A percentile compares a stretch with the other conserved stretches of the same genome.
Conservation (phyloP, 2,113 vertebrate species). For the Rhodinocichla rosea region DNA sequence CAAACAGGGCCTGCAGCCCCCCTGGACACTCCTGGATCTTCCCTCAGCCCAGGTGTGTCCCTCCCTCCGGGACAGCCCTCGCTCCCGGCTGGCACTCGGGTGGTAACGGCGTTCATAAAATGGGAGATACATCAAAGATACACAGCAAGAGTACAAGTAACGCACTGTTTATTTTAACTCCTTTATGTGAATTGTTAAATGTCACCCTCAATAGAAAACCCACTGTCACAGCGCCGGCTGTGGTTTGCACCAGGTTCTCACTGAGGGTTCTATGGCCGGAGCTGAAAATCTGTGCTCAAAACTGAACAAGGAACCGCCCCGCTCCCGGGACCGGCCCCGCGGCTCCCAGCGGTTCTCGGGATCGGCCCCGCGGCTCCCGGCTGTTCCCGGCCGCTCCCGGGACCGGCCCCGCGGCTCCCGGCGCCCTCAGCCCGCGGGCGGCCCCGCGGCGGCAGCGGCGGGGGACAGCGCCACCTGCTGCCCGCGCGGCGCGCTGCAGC, state of each 20-base stretch:
- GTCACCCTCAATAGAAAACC: not conserved
- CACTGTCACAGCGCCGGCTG: not conserved
- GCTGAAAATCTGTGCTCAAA: not conserved
- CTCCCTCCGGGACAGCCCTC: not conserved
- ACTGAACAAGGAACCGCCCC: too few species aligned
- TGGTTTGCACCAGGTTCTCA: not conserved
- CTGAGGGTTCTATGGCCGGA: fast-evolving
- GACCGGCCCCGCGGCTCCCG: too few species aligned
- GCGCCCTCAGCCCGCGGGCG: not conserved
- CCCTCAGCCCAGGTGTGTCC: not conserved
- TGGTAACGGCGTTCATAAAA: too few species aligned
- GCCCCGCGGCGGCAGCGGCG: not conserved
- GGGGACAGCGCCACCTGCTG: conserved; percentile 58
- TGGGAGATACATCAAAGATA: fast-evolving
- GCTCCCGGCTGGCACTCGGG: fast-evolving
- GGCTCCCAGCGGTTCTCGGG: too few species aligned
- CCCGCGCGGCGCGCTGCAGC: not conserved
- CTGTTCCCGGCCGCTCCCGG: too few species aligned
- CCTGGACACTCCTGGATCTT: fast-evolving
- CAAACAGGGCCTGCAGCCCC: not conserved
- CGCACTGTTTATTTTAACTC: not conserved
- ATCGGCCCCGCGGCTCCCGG: too few species aligned
- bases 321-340: not conserved
- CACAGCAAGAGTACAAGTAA: not conserved
- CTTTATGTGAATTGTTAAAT: not conserved